These are phyloP conservation scores for Zaprionus capensis DNA, from an alignment of 1,140 invertebrate species.

Conservation along the genomic window DNA sequence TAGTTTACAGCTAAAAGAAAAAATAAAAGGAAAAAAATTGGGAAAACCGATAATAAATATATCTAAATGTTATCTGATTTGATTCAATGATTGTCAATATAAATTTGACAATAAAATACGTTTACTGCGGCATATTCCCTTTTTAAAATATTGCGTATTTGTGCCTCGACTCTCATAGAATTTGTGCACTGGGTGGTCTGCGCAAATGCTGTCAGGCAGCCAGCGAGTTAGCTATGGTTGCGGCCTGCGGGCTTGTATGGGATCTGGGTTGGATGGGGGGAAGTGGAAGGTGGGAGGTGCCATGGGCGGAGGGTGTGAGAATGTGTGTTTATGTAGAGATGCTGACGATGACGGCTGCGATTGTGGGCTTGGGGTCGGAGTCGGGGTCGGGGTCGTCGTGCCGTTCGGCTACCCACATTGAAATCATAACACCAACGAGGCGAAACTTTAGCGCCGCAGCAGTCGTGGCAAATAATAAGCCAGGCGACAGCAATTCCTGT, in stretches of 20 bases:
- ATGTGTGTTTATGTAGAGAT: slow-evolving; percentile 33
- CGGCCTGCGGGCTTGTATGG: slow-evolving; percentile 58
- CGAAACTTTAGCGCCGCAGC: slow-evolving; percentile 77
- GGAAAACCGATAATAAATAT: too few relatives aligned
- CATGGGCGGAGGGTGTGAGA: slow-evolving; percentile 9
- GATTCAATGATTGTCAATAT: too few relatives aligned
- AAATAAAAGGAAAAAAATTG: too few relatives aligned
- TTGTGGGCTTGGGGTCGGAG: slow-evolving; percentile 32
- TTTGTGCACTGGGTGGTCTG: slow-evolving; percentile 63
- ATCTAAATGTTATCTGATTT: too few relatives aligned
- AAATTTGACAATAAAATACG: not conserved
- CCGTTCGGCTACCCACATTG: slow-evolving; percentile 79
- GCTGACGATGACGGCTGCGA: slow-evolving; percentile 54
- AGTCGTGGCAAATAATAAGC: slow-evolving; percentile 80
- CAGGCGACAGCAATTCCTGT: slow-evolving; percentile 64
- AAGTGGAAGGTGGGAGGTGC: not conserved
- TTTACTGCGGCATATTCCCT: not conserved
- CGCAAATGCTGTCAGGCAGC: slow-evolving; percentile 64
- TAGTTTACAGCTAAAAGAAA: too few relatives aligned
- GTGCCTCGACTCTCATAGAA: not conserved
- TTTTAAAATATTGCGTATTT: not conserved
- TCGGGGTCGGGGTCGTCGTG: slow-evolving; percentile 64
- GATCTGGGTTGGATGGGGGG: slow-evolving; percentile 21
- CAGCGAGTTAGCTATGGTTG: slow-evolving; percentile 71
- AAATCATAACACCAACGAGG: slow-evolving; percentile 82